These are phyloP conservation scores for Agonopterix heracliana DNA, from an alignment of 2,888 invertebrate genomes.

Conservation along the genomic window DNA sequence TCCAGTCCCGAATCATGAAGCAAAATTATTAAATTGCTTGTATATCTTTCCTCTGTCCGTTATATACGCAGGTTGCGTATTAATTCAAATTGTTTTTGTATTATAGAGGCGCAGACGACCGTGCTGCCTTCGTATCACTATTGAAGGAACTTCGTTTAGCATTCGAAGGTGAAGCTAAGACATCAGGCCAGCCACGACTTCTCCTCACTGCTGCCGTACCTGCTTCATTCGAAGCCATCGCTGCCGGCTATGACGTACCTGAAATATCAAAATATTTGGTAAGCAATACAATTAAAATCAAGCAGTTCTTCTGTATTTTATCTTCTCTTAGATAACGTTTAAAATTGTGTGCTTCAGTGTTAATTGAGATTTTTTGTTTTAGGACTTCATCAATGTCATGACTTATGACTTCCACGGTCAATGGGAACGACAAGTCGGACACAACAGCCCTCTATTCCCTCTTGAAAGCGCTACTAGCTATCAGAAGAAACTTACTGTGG, in stretches of 20 bases:
- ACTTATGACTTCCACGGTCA: conserved; percentile 97
- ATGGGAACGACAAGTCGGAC: conserved; percentile 95
- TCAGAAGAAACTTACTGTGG: conserved; percentile 95
- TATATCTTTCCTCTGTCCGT: not conserved
- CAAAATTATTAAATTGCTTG: not conserved
- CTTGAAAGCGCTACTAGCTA: conserved; percentile 92
- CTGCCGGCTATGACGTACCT: conserved; percentile 94
- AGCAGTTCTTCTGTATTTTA: not conserved
- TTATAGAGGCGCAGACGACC: conserved; percentile 87
- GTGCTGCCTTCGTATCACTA: conserved; percentile 88
- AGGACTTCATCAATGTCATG: conserved; percentile 96
- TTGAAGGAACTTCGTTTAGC: conserved; percentile 92
- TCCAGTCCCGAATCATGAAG: not conserved
- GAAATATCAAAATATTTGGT: conserved; percentile 93
- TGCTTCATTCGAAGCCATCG: conserved; percentile 94
- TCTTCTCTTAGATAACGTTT: not conserved
- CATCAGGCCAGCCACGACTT: conserved; percentile 87
- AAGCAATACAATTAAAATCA: conserved; percentile 11
- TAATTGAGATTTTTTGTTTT: conserved; percentile 12
- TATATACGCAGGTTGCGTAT: no score
- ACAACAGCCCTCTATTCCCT: conserved; percentile 93
- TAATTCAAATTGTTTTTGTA: not conserved
- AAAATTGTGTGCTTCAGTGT: not conserved
- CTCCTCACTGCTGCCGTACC: conserved; percentile 93
- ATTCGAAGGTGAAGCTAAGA: conserved; percentile 94